Base-by-base conservation (phyloP, 2,797 vertebrate species). In the Eulemur coronatus region DNA sequence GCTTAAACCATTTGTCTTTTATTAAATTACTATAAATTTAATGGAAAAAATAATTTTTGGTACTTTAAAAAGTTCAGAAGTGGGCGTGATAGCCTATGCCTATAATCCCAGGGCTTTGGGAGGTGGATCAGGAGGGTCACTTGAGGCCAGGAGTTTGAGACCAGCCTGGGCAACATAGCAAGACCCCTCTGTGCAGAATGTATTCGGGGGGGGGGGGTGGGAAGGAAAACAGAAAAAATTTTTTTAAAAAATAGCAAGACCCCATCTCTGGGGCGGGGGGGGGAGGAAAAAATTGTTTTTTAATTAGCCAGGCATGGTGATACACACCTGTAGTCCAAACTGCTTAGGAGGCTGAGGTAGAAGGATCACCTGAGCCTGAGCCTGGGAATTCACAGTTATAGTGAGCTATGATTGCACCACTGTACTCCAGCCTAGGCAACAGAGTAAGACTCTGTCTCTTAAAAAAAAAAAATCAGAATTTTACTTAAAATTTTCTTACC, bases 401-500 rank as follows among this genome's bases (percentile, higher is more conserved):
- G 8, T 9, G 15, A 65, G 63, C 63, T 20, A 20, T 9, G 33
- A n/a, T 33, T 65, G 33, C 4, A 65, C 33, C 63, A 65, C 33
- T 65, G 15, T 15, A 65, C 63, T n/a, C 33, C 63, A 65, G 63
- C 63, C 33, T n/a, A 33, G 63, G 63, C 33, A 33, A n/a, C 63
- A n/a, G 63, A 65, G 17, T 65, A n/a, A 65, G 33, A n/a, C 33
- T n/a, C 63, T 35, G 33, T 65, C 63, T 65, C 63, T 65, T n/a
- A 33, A 18, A 65, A 65, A n/a, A 63, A 57, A 57, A 86, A 95
- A 76, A 61, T 20, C 6, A 90, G 9, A 92, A 50, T 81, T 84
- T 78, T 50, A 79, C 14, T 93, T 82, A 52, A 91, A 88, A 88
- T 70, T 38, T 69, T 78, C 61, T 89, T 92, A 52, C 46, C 82